Evolutionary conservation across 2,113 vertebrate genomes (phyloP).

Genomic region (Nibea albiflora): DNA sequence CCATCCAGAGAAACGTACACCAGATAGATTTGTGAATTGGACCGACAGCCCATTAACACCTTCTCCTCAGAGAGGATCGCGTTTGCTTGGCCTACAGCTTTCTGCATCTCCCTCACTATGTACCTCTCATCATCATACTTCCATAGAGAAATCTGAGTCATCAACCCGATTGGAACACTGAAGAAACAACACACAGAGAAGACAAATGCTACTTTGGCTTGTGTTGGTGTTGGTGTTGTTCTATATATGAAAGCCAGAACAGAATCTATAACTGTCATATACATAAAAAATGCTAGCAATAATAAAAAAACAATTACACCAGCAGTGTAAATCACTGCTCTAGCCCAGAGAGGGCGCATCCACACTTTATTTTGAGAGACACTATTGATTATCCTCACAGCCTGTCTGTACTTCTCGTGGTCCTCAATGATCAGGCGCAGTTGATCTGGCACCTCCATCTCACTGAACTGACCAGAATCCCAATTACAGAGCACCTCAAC

Average conservation of each 20-base stretch:
- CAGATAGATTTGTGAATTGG: slow-evolving; percentile 60
- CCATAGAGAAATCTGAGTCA: neutral
- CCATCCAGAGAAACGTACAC: slow-evolving; percentile 65
- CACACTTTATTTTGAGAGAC: slow-evolving; percentile 51
- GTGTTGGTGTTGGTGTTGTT: no score
- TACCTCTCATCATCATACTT: slow-evolving; percentile 19
- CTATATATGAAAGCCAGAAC: no score
- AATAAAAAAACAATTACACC: neutral
- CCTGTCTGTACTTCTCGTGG: slow-evolving; percentile 60
- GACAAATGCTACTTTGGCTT: no score
- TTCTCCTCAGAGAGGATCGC: slow-evolving; percentile 59
- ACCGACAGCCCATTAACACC: slow-evolving; percentile 65
- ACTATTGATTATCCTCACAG: slow-evolving; percentile 65
- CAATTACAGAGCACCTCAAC: slow-evolving; percentile 55
- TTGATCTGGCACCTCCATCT: slow-evolving; percentile 70
- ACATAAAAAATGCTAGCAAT: rapidly evolving
- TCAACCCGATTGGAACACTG: slow-evolving; percentile 8
- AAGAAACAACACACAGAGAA: no score
- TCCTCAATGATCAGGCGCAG: slow-evolving; percentile 70
- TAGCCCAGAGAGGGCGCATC: slow-evolving; percentile 28
- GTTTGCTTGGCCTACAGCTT: slow-evolving; percentile 64
- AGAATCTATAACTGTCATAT: no score
- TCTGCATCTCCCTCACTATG: slow-evolving; percentile 53
- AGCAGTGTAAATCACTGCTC: neutral
- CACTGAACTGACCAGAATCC: slow-evolving; percentile 71